Base-by-base conservation (phyloP, 2,888 invertebrate species). In the Lucinisca nassula region DNA sequence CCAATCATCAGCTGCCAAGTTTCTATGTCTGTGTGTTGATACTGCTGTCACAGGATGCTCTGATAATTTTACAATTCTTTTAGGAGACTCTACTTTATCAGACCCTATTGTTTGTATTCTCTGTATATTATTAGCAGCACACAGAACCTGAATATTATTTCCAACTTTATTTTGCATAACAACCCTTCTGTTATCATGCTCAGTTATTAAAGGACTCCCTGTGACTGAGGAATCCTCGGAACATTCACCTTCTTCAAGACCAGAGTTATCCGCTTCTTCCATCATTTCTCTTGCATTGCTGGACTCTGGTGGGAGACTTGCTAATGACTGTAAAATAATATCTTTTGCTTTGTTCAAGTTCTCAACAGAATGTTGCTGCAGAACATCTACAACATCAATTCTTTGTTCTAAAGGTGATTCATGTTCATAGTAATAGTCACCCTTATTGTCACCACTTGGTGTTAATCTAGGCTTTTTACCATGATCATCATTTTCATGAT, bases 161-260 rank as follows among this genome's bases (percentile, higher is more conserved):
- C 74, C 74, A 27, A 74, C 27, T 30, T 45, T 40, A 27, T 40
- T 49, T 49, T 74, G 74, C 1, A 74, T 30, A 6, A 58, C 49
- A 70, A 76, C 78, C 30, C 58, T 38, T 55, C 82, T 61, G 35
- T 27, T 49, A 51, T 85, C 79, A 32, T 58, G 55, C 4, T 72
- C 70, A 24, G 38, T 35, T 35, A 40, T 61, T n/a, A 38, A n/a
- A n/a, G 35, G 67, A 30, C 72, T 73, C 12, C 58, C 78, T 32
- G 74, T 27, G 61, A 78, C 6, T 14, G 77, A 70, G 8, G 85
- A 85, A 79, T 90, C 90, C 38, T 90, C 90, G n/a, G 85, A 84
- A 21, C 85, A 84, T 79, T 90, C 90, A 30, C 90, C 90, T 72
- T 90, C 90, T 76, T 90, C 90, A 24, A 87, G 72, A 17, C 87